A percentile compares a stretch with the other conserved stretches of the same genome.
phyloP scores from a whole-genome alignment of 1,140 invertebrate genomes.

The Drosophila sechellia region DNA sequence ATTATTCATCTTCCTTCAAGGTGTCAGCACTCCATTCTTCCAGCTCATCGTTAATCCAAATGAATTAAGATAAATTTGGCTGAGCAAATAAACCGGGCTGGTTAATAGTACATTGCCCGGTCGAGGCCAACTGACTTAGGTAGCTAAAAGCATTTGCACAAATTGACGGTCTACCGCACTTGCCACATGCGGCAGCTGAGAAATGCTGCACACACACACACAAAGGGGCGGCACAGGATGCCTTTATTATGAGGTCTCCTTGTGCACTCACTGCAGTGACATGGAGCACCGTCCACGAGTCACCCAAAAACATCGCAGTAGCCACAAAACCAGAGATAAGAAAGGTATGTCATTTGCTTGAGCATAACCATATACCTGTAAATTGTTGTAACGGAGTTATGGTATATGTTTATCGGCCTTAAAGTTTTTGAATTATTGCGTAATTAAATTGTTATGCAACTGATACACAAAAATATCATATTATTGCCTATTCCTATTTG shows the following conservation, averaged over 20 bases:
- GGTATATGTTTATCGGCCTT: no score
- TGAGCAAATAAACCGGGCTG: constrained; percentile 53
- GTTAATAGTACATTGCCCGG: neutral
- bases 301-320: neutral
- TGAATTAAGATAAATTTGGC: constrained; percentile 68
- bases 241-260: constrained; percentile 63
- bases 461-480: no score
- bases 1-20: constrained; percentile 8
- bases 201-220: constrained; percentile 37
- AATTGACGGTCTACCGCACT: constrained; percentile 77
- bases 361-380: neutral
- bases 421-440: no score
- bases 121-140: constrained; percentile 38
- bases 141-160: constrained; percentile 73
- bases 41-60: constrained; percentile 49
- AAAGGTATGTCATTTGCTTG: neutral
- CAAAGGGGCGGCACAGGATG: constrained; percentile 27
- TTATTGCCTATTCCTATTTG: no score
- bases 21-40: constrained; percentile 16
- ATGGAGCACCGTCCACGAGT: constrained; percentile 20
- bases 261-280: constrained; percentile 54
- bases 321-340: neutral
- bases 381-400: neutral
- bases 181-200: constrained; percentile 76
- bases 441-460: no score